These are phyloP conservation scores for Ageneiosus marmoratus DNA, from an alignment of 2,113 vertebrate genomes.

Conservation along the genomic window DNA sequence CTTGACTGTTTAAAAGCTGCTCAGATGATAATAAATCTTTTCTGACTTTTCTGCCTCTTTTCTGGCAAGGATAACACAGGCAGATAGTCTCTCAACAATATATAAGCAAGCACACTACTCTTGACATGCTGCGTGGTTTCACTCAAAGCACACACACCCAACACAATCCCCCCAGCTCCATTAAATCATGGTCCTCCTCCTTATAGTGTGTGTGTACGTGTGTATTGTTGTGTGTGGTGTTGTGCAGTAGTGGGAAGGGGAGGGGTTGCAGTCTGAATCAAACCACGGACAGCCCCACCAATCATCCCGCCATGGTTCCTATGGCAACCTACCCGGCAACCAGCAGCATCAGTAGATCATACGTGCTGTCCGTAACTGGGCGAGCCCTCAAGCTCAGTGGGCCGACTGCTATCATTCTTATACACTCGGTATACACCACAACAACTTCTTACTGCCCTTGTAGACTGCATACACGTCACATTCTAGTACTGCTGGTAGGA, in stretches of 20 bases:
- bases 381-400: slow-evolving; percentile 77
- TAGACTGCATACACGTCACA: not conserved
- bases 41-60: slow-evolving; percentile 32
- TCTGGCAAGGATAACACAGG: not conserved
- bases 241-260: slow-evolving; percentile 27
- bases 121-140: slow-evolving; percentile 49
- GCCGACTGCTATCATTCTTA: slow-evolving; percentile 56
- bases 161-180: slow-evolving; percentile 51
- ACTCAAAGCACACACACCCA: slow-evolving; percentile 52
- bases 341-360: slow-evolving; percentile 86
- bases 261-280: slow-evolving; percentile 68
- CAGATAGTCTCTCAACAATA: not conserved
- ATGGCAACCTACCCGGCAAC: slow-evolving; percentile 90
- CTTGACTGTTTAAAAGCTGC: slow-evolving; percentile 8
- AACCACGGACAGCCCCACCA: slow-evolving; percentile 80
- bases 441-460: not conserved
- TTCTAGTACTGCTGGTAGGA: not conserved
- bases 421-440: not conserved
- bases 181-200: slow-evolving; percentile 75
- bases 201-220: slow-evolving; percentile 71
- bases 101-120: slow-evolving; percentile 5
- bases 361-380: slow-evolving; percentile 84
- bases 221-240: slow-evolving; percentile 21
- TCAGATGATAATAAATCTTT: slow-evolving; percentile 8
- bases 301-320: slow-evolving; percentile 88